Evolutionary conservation across 2,888 invertebrate species (phyloP), one percentile per base, ranked within the genome.

Genomic region (Athalia rosae): DNA sequence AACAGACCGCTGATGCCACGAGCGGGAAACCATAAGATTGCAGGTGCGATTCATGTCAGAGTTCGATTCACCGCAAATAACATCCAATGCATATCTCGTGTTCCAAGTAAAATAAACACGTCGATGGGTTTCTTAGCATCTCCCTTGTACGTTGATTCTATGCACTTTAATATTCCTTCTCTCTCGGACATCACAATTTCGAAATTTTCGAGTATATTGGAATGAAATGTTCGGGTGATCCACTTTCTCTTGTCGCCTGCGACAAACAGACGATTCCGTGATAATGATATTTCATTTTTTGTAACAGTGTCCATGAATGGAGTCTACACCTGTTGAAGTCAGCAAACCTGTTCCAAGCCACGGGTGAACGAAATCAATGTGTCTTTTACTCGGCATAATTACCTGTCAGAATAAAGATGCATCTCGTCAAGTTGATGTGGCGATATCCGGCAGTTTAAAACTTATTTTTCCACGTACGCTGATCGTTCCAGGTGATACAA

Each of bases 171-270:
- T 59, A 91, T 90, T 1, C 87, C 85, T 0, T 91, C 89, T 80
- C 93, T 92, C 5, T 88, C 85, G 50, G 90, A 89, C 88, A 92
- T 91, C 0, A 89, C 86, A 6, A 89, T 88, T 3, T 90, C 86
- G 81, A 91, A 92, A 6, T 91, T 90, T 77, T 91, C 90, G 5
- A 92, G 84, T 11, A 92, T 90, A 79, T 90, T 90, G 79, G 91
- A 91, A 82, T 92, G 92, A 83, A 92, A 92, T 0, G 92, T 89
- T 0, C 92, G 92, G 0, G 91, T 92, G 43, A 92, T 91, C 82
- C 92, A 87, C 85, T 91, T 92, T 48, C 92, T 89, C 81, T 91
- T 90, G 48, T 85, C 82, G 15, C 91, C 91, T 90, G 77, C 58
- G 80, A 50, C n/a, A 8, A 62, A 8, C 5, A 41, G n/a, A 15